Evolutionary conservation across 2,888 invertebrate genomes (phyloP), one percentile per base, ranked within the genome.

Genomic region (Poecilobothrus nobilitatus): DNA sequence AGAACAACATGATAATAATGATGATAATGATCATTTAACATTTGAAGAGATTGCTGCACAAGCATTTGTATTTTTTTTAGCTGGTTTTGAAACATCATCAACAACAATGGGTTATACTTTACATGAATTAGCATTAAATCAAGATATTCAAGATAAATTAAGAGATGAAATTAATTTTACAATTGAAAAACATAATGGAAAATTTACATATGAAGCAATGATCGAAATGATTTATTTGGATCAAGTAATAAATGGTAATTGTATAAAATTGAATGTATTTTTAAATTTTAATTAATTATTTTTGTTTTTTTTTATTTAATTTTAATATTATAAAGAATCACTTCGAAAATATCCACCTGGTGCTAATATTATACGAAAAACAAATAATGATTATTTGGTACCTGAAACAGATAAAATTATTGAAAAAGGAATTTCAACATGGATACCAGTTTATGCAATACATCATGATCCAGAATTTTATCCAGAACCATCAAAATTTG

Each of bases 281-380:
- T 63, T 33, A 79, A 71, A 79, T 83, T 64, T 63, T 63, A 63
- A 21, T 8, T 63, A 5, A 63, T 63, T 22, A 5, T 22, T 22
- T 6, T 21, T 21, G 20, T 63, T 20, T 21, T 21, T 21, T 63
- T 63, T 20, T 62, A 18, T 62, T 62, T 53, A 18, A 53, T 53
- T 62, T 62, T 20, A 12, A 20, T 66, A 20, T 22, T 74, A 76
- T 65, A 27, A 22, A 84, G 84, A 84, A 77, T 82, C 83, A n/a
- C 80, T 84, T 80, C 78, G 85, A 62, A 82, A 82, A 73, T 80
- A 84, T 72, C 84, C 84, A 33, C 83, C 84, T 1, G 78, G 83
- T 78, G 77, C 83, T 1, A 76, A 81, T 4, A 71, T 84, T 66
- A 82, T 83, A 73, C 78, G 85, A 1, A 67, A 21, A 61, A 53